These are phyloP conservation scores for Lydus trimaculatus DNA, from an alignment of 2,888 invertebrate genomes.

Conservation along the genomic window DNA sequence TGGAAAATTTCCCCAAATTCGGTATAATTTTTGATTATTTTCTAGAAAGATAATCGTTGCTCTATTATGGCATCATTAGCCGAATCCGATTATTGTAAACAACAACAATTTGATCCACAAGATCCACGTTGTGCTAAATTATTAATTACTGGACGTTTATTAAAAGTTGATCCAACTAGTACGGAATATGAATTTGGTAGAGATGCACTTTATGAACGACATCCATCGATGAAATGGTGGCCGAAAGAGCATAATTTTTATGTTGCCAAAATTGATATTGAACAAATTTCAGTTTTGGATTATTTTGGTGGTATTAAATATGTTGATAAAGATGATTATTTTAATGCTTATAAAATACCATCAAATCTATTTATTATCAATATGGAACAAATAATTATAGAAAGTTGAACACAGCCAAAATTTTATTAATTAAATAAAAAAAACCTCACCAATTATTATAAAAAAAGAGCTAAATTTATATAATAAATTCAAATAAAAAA, in stretches of 20 bases:
- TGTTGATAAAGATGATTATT: constrained; percentile 70
- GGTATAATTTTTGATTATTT: no score
- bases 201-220: constrained; percentile 71
- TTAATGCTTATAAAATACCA: constrained; percentile 34
- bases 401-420: background rate
- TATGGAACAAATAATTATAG: background rate
- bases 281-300: constrained; percentile 77
- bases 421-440: no score
- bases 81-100: constrained; percentile 71
- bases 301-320: constrained; percentile 82
- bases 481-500: background rate
- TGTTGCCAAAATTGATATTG: constrained; percentile 78
- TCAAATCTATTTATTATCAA: background rate
- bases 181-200: constrained; percentile 46
- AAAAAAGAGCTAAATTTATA: background rate
- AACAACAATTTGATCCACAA: constrained; percentile 72
- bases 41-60: constrained; percentile 69
- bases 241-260: constrained; percentile 79
- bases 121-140: constrained; percentile 80
- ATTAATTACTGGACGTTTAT: constrained; percentile 72
- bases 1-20: no score
- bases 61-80: constrained; percentile 75
- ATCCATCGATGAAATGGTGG: constrained; percentile 75
- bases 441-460: background rate
- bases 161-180: constrained; percentile 54